A percentile compares a stretch with the other conserved stretches of the same genome.
phyloP scores from a whole-genome alignment of 2,888 invertebrate genomes.

The Diarsia brunnea region DNA sequence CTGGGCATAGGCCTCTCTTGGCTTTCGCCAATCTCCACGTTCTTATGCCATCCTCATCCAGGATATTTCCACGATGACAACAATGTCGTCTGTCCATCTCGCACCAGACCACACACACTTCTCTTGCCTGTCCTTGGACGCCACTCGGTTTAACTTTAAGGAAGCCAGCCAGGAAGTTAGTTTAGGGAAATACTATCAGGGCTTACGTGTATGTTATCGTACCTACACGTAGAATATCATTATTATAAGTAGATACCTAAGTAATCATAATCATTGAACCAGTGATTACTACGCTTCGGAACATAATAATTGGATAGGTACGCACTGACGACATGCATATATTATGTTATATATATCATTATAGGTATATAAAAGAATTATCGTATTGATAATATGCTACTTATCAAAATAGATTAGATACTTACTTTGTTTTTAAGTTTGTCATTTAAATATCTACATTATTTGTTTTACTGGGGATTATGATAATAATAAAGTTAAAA shows the following conservation, averaged over 20 bases:
- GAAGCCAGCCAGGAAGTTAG: neutral
- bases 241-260: neutral
- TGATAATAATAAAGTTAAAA: too few species aligned
- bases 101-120: too few species aligned
- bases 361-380: neutral
- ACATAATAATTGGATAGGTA: neutral
- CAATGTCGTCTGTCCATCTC: too few species aligned
- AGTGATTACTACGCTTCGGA: slow-evolving; percentile 3
- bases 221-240: neutral
- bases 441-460: neutral
- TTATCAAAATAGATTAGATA: neutral
- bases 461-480: neutral
- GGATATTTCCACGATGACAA: too few species aligned
- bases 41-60: too few species aligned
- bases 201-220: neutral
- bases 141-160: too few species aligned
- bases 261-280: neutral
- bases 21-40: too few species aligned
- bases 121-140: too few species aligned
- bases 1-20: too few species aligned
- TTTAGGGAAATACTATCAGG: neutral
- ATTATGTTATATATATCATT: neutral
- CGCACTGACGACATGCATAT: neutral
- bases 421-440: neutral
- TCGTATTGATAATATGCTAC: neutral